Evolutionary conservation across 1,140 invertebrate genomes (phyloP), one percentile per base, ranked within the genome.

Genomic region (Calycopis cecrops): DNA sequence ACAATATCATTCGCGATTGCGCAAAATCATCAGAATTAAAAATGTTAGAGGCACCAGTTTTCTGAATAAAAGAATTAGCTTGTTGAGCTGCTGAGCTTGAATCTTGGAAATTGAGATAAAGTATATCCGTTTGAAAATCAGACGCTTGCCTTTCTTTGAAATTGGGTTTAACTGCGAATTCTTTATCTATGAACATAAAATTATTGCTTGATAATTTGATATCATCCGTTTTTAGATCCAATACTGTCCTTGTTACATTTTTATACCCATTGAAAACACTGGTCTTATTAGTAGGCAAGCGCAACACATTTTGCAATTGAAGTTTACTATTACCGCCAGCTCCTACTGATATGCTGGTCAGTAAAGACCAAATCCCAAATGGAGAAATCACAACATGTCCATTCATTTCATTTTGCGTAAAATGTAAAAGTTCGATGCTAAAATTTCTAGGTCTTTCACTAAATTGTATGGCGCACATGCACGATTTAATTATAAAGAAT

Each of bases 1-100:
- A 90, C 35, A 96, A 73, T n/a, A 97, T 85, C 57, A 96, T 77
- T 62, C 87, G 83, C 0, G 93, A 92, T 50, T 91, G 79, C 9
- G 42, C 49, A 37, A 89, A 76, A 67, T 89, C 87, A 50, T 74
- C 83, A 62, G 67, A 66, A 62, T 50, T 58, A 1, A 79, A 59
- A 7, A 79, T 69, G 40, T 77, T 65, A 12, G 59, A 54, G 6
- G 55, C 68, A 8, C 71, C 68, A 10, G 66, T 60, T 14, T 60
- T 68, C 18, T 59, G 53, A 4, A 78, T 71, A 48, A 69, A 63
- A 1, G 35, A 63, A 55, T 80, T 80, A 0, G 73, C 75, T 35
- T 57, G 63, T 8, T 42, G 48, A 0, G 52, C 61, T 21, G 76
- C 68, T 4, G 60, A 51, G 35, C 63, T 59, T 1, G 75, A 65